Percentiles rank a stretch among this genome's conserved stretches.
These are phyloP conservation scores for Habropoda laboriosa DNA, from an alignment of 1,140 invertebrate genomes.

Conservation along the genomic window DNA sequence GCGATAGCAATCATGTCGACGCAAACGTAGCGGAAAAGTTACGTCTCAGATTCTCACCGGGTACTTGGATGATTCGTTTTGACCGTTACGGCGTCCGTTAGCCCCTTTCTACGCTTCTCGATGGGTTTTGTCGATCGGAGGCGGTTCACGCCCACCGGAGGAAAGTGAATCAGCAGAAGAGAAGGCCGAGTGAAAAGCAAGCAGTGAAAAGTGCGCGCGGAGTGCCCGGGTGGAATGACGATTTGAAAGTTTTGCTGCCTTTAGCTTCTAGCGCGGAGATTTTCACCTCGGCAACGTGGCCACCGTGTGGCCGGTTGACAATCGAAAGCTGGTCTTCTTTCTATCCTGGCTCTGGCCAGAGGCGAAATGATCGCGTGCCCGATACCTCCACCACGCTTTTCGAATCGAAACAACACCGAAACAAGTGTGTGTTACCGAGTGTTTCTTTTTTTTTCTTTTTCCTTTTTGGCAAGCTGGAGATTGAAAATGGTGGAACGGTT, in stretches of 20 bases:
- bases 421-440: no score
- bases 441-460: no score
- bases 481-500: no score
- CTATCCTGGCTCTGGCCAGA: not conserved
- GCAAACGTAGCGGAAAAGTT: not conserved
- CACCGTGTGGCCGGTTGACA: conserved; percentile 43
- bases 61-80: conserved; percentile 1
- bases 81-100: not conserved
- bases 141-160: conserved; percentile 57
- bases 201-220: conserved; percentile 59
- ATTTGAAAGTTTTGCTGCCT: conserved; percentile 62
- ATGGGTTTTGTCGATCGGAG: conserved; percentile 37
- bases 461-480: no score
- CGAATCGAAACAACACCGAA: no score
- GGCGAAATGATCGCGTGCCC: not conserved
- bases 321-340: conserved; percentile 39
- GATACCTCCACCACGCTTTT: not conserved
- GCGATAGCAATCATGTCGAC: no score
- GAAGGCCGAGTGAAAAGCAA: conserved; percentile 57
- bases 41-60: not conserved
- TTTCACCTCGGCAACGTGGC: conserved; percentile 54
- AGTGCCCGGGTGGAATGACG: conserved; percentile 58
- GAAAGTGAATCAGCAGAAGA: conserved; percentile 59
- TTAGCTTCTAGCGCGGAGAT: conserved; percentile 59
- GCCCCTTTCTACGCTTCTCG: conserved; percentile 20